Evolutionary conservation across 2,113 vertebrate genomes (phyloP).

Genomic region (Alethe diademata): DNA sequence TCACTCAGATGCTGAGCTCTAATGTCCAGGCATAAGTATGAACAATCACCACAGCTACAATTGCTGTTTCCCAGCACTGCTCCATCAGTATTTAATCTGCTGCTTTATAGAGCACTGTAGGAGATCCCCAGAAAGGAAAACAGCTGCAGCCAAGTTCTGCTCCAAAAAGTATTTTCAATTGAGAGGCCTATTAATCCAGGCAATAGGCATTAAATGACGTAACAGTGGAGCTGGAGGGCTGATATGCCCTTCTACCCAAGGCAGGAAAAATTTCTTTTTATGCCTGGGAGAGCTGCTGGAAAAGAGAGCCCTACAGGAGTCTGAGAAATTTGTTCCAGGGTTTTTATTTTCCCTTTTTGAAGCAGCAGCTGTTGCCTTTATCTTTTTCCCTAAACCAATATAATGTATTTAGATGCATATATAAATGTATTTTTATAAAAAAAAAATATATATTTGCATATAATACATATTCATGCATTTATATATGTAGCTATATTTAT

Average conservation of each 20-base stretch:
- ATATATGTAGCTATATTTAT: not conserved
- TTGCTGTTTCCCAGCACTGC: slow-evolving; percentile 15
- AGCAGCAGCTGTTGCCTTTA: not conserved
- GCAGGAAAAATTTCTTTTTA: not conserved
- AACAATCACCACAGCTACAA: not conserved
- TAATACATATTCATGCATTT: not conserved
- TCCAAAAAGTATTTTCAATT: slow-evolving; percentile 47
- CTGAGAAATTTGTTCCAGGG: not conserved
- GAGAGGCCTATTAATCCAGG: slow-evolving; percentile 48
- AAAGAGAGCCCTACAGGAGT: not conserved
- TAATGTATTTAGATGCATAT: not conserved
- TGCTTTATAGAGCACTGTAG: slow-evolving; percentile 44
- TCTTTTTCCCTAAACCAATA: not conserved
- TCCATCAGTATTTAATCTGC: slow-evolving; percentile 54
- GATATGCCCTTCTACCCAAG: slow-evolving; percentile 37
- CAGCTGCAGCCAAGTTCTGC: slow-evolving; percentile 58
- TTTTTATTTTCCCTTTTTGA: not conserved
- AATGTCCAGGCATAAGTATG: slow-evolving; percentile 3
- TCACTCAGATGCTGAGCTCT: not conserved
- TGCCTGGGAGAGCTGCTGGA: not conserved
- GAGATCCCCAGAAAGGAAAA: slow-evolving; percentile 57
- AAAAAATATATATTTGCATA: too few relatives aligned
- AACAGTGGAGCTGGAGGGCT: slow-evolving; percentile 41
- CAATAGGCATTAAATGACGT: slow-evolving; percentile 46
- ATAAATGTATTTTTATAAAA: not conserved